These are phyloP conservation scores for Enteromius treurensis DNA, from an alignment of 2,797 vertebrate genomes.

Conservation along the genomic window DNA sequence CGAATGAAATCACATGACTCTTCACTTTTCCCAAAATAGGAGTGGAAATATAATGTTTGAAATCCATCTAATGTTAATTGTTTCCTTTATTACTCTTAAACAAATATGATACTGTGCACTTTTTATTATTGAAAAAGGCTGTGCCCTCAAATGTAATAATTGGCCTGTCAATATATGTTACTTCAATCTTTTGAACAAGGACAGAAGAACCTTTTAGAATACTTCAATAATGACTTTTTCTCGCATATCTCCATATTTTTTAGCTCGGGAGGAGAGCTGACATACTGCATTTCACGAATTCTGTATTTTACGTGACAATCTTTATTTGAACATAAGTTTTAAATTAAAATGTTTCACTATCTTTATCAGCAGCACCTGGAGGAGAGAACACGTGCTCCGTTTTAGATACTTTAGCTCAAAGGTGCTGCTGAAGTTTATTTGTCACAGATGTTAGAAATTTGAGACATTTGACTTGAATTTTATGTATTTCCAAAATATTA, in stretches of 20 bases:
- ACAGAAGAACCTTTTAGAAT: background rate
- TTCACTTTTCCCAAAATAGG: background rate
- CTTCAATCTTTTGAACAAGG: background rate
- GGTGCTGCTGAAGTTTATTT: constrained; percentile 67
- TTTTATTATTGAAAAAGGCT: constrained; percentile 38
- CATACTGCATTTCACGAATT: constrained; percentile 47
- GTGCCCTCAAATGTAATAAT: constrained; percentile 24
- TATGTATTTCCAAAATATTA: constrained; percentile 55
- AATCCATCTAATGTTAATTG: constrained; percentile 2
- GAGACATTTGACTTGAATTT: constrained; percentile 66
- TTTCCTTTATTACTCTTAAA: background rate
- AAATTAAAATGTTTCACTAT: constrained; percentile 63
- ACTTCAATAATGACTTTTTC: background rate
- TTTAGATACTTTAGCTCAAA: constrained; percentile 63
- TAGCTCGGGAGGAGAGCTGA: constrained; percentile 18
- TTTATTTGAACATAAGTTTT: constrained; percentile 63
- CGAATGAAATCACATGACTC: background rate
- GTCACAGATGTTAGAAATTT: constrained; percentile 68
- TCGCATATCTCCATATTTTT: constrained; percentile 8
- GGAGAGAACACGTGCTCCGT: constrained; percentile 54
- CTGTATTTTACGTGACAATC: constrained; percentile 58
- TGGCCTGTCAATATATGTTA: background rate
- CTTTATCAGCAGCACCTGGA: constrained; percentile 71
- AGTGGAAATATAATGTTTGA: background rate
- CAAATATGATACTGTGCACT: background rate